Base-by-base conservation (phyloP, 2,113 vertebrate species). In the Apistogramma diplotaenia region DNA sequence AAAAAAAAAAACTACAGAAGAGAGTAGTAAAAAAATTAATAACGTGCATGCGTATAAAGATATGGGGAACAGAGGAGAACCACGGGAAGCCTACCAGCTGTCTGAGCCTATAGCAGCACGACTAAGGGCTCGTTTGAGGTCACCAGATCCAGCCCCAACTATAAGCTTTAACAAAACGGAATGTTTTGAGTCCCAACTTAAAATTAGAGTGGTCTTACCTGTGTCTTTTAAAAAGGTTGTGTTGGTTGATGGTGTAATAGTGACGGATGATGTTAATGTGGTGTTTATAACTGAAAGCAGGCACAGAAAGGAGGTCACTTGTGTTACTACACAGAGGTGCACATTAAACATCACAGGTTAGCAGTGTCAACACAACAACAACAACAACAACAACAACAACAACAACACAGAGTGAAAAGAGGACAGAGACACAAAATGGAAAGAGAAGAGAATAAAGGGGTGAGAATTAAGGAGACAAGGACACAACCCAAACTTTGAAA, bases 261-360 rank as follows among this genome's bases (percentile, higher is more conserved):
- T 70, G 23, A 49, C 15, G 40, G 40, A 49, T 70, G 65, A 49
- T 70, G 43, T 46, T 59, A 2, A 79, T 43, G 84, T 89, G 76
- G 84, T 89, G 76, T 79, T 35, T 78, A 2, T 54, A 29, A 31
- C 93, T 94, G 85, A 89, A 93, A 90, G 88, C 75, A 90, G 87
- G 67, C 61, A 88, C 80, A 92, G n/a, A 90, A 8, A 40, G 87
- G 81, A 87, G 35, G 58, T 82, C 58, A 82, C 46, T 74, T 33
- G 40, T 78, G 75, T 93, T 89, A 92, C 58, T 53, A 93, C 84
- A 93, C 51, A 49, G 51, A 76, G 65, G 78, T 35, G 56, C 61
- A 85, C 81, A 82, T 55, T 54, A 76, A 89, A 73, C 65, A 9
- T 60, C 73, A 43, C 72, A 83, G 53, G 76, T 74, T 74, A 25